These are phyloP conservation scores for Falco punctatus DNA, from an alignment of 2,113 vertebrate species.

Conservation along the genomic window DNA sequence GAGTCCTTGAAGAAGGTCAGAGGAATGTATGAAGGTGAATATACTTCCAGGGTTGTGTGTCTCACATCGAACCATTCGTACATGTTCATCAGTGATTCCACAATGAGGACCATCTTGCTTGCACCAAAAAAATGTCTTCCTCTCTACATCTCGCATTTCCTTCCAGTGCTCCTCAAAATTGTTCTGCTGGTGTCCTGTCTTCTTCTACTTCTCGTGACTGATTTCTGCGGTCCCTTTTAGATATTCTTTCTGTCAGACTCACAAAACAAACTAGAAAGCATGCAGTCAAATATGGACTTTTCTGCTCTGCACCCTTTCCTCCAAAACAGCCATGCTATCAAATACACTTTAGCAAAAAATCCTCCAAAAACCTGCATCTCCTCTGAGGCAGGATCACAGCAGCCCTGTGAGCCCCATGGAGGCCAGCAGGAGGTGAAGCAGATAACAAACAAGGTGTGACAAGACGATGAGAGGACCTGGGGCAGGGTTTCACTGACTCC, in stretches of 20 bases:
- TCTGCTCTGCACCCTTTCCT: not conserved
- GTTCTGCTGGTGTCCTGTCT: not conserved
- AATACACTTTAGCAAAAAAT: not conserved
- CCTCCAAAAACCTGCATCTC: not conserved
- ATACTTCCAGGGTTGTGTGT: not conserved
- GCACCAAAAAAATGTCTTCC: not conserved
- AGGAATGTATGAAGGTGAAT: not conserved
- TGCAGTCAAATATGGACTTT: not conserved
- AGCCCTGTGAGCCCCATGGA: not conserved
- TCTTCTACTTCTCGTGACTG: not conserved
- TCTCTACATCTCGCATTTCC: not conserved
- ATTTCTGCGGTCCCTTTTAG: not conserved
- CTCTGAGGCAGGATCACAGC: not conserved
- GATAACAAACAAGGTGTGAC: not conserved
- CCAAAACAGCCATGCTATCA: not conserved
- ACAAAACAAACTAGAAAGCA: not conserved
- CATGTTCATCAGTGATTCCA: not conserved
- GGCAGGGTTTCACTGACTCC: not conserved
- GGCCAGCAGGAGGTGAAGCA: not conserved
- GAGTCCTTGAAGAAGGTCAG: not conserved
- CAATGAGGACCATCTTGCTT: not conserved
- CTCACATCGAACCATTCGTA: not conserved
- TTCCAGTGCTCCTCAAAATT: not conserved
- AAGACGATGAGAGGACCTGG: not conserved
- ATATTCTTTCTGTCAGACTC: not conserved